These are phyloP conservation scores for Criorhina ranunculi DNA, from an alignment of 2,888 invertebrate species.

Conservation along the genomic window DNA sequence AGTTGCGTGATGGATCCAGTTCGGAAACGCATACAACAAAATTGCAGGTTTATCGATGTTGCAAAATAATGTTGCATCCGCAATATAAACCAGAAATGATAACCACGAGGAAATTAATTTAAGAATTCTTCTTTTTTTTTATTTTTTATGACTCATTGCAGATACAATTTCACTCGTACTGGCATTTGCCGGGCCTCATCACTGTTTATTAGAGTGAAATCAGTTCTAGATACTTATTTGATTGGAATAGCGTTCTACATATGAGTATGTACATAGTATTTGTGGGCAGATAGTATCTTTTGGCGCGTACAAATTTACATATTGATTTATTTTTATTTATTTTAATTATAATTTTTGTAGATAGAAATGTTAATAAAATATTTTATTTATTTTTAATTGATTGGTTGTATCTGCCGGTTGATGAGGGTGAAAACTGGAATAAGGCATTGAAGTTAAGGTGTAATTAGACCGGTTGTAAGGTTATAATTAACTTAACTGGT, in stretches of 20 bases:
- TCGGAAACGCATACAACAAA: constrained; percentile 13
- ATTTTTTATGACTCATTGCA: constrained; percentile 6
- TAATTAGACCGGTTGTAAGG: no score
- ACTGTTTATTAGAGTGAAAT: constrained; percentile 4
- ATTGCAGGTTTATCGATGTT: constrained; percentile 6
- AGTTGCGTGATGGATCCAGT: constrained; percentile 24
- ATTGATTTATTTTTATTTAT: neutral
- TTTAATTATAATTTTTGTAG: neutral
- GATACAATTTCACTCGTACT: constrained; percentile 7
- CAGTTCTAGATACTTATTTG: neutral
- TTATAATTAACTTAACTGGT: no score
- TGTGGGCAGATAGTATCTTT: neutral
- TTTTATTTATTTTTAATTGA: neutral
- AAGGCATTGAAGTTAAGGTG: neutral
- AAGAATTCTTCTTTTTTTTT: neutral
- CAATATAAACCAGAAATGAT: constrained; percentile 43
- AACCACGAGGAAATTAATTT: constrained; percentile 22
- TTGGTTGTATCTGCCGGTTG: neutral
- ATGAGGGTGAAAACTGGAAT: neutral
- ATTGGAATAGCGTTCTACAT: neutral
- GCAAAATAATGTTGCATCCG: constrained; percentile 27
- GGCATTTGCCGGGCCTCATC: neutral
- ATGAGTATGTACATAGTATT: neutral
- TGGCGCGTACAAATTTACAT: neutral
- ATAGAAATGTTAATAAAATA: neutral